Conservation (phyloP, 2,888 invertebrate genomes). For the Stenodema calcarata region DNA sequence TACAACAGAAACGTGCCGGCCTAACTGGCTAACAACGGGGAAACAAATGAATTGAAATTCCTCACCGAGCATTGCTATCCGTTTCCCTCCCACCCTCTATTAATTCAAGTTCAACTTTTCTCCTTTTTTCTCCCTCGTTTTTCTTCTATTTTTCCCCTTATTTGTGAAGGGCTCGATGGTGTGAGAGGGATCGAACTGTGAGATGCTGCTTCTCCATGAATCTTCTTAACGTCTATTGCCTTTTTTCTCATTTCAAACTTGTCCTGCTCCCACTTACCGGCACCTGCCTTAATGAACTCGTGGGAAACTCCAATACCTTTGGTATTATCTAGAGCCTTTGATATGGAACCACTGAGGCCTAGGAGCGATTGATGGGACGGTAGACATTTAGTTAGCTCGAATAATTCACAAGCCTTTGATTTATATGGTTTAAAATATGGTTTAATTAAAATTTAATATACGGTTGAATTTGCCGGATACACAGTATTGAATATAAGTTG, state of each 20-base stretch:
- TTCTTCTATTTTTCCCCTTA: too few species aligned
- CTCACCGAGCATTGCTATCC: neutral
- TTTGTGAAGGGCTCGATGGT: neutral
- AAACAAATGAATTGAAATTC: constrained; percentile 34
- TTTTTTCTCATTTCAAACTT: constrained; percentile 15
- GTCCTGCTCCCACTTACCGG: neutral
- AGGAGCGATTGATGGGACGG: too few species aligned
- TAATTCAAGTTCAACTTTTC: neutral
- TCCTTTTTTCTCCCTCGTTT: neutral
- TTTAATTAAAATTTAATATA: too few species aligned
- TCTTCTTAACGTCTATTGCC: constrained; percentile 5
- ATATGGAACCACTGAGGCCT: too few species aligned
- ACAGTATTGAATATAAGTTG: too few species aligned
- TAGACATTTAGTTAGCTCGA: too few species aligned
- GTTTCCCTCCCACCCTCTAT: neutral
- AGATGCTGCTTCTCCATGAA: neutral
- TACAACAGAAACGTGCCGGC: neutral
- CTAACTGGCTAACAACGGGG: neutral
- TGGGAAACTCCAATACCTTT: neutral
- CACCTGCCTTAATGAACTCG: neutral
- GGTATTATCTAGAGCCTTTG: neutral
- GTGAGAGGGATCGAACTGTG: neutral
- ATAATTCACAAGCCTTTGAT: too few species aligned
- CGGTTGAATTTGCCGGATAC: too few species aligned
- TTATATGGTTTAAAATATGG: too few species aligned